Conservation (phyloP, 35 echinoderm and acorn worm species). For the Holothuria glaberrima region DNA sequence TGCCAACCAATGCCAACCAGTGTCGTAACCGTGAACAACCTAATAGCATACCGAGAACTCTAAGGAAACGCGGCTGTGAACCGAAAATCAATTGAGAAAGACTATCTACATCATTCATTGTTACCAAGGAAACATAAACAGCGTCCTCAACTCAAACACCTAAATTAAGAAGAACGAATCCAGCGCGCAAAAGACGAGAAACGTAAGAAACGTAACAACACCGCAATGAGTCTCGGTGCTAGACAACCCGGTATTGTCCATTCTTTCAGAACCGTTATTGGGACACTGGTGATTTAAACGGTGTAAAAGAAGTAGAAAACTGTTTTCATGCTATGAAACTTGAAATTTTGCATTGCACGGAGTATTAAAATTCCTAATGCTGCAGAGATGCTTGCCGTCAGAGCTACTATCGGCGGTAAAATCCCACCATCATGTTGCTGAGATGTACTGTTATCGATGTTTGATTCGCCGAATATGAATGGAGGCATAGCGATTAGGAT, state of each 20-base stretch:
- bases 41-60: conserved; percentile 6
- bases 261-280: background rate
- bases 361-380: background rate
- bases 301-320: conserved; percentile 1
- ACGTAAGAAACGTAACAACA: background rate
- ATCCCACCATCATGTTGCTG: background rate
- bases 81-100: conserved; percentile 5
- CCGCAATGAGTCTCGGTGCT: background rate
- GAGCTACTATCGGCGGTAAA: background rate
- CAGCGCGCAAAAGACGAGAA: background rate
- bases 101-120: conserved; percentile 34
- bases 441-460: background rate
- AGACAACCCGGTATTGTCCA: background rate
- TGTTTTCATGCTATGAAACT: conserved; percentile 9
- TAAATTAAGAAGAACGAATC: background rate
- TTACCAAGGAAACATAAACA: conserved; percentile 44
- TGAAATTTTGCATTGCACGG: conserved; percentile 31
- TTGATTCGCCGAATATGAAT: background rate
- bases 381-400: background rate
- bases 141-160: conserved; percentile 7
- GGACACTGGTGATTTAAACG: background rate
- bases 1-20: too few relatives aligned
- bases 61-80: background rate
- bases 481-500: background rate
- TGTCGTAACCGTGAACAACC: too few relatives aligned